Base-by-base conservation (phyloP, 2,797 vertebrate genomes). In the Pterois miles region DNA sequence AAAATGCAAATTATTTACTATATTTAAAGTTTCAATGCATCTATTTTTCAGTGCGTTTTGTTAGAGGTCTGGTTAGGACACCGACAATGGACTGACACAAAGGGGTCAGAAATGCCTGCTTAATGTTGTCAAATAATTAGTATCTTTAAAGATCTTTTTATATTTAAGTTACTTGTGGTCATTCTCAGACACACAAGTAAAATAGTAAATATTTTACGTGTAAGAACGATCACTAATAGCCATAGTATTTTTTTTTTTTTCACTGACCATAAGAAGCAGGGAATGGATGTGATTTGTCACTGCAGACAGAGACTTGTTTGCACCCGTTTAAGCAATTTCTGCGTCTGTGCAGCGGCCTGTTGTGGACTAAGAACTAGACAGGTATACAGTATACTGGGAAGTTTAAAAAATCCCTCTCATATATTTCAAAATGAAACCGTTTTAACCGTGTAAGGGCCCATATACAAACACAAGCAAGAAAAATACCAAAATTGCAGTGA, bases 11-110 rank as follows among this genome's bases (percentile, higher is more conserved):
- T 53, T 87, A 91, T 85, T 89, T 88, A 91, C 88, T 89, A 86
- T 92, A 93, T 94, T 93, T 92, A 91, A 91, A 84, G 83, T 85
- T 84, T 83, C 65, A 76, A 87, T 87, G 85, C 88, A 86, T 91
- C 78, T 93, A 92, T 92, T 93, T 94, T 88, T 88, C 74, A 59
- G 88, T 91, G 87, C 18, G 33, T 90, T 90, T 83, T 84, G 79
- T 89, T 85, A 69, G 78, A 86, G 18, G 57, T 74, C 65, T 69
- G 53, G 59, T 63, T 71, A 25, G 66, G 65, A 81, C 70, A 43
- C 76, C 70, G 84, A 89, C 72, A 74, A 70, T 22, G 54, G 72
- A 73, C 77, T 78, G 84, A 76, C 71, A 36, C 25, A 25, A 18
- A 63, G 27, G 56, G 34, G 75, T 69, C 73, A 86, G 65, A 83